Evolutionary conservation across 2,113 vertebrate species (phyloP).

Genomic region (Promerops cafer): DNA sequence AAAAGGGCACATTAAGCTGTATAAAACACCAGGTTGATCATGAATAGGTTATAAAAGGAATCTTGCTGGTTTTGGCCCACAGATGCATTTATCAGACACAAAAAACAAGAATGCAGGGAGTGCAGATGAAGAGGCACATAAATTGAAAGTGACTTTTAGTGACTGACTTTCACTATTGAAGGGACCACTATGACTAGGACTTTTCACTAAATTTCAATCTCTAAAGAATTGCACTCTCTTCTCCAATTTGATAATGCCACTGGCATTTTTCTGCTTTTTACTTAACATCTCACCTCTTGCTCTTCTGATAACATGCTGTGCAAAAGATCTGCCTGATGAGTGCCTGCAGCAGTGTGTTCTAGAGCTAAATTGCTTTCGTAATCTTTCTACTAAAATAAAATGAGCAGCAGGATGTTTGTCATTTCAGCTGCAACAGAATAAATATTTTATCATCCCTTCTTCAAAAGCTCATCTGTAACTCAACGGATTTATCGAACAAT

Average conservation of each 20-base stretch:
- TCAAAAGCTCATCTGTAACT: conserved; percentile 21
- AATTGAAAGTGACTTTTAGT: not conserved
- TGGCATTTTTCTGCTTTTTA: not conserved
- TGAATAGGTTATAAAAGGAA: not conserved
- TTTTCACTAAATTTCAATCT: not conserved
- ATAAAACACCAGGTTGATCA: not conserved
- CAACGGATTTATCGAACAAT: not conserved
- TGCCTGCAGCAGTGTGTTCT: not conserved
- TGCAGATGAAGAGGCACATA: not conserved
- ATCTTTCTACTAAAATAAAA: conserved; percentile 25
- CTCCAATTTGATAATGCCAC: not conserved
- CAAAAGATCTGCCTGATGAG: conserved; percentile 1
- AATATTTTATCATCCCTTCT: conserved; percentile 26
- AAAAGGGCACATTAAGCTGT: not conserved
- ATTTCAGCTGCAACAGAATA: conserved; percentile 38
- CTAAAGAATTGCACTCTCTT: not conserved
- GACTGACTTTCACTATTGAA: not conserved
- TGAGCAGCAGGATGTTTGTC: not conserved
- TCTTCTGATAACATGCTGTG: not conserved
- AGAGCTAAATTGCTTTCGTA: not conserved
- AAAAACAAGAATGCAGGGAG: not conserved
- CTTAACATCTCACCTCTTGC: conserved; percentile 28
- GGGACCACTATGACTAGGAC: not conserved
- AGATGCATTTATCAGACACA: not conserved
- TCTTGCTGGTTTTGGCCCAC: not conserved